phyloP scores from a whole-genome alignment of 2,797 vertebrate species.

The Crax fasciolata region DNA sequence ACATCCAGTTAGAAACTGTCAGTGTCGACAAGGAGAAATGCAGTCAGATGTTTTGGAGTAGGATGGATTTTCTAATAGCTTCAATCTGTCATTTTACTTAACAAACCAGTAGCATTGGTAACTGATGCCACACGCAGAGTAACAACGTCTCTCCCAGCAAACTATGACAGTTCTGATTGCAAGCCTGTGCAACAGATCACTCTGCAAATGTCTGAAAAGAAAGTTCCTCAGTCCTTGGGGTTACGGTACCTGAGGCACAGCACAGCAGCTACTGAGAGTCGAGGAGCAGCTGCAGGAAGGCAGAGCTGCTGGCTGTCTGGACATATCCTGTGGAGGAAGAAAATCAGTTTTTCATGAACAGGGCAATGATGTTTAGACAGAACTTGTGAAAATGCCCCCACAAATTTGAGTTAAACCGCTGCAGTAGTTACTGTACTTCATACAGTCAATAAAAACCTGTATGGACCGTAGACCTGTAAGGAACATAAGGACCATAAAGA shows the following conservation, averaged over 20 bases:
- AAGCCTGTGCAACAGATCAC: rapidly evolving
- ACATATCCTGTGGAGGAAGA: constrained; percentile 60
- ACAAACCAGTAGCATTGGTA: not conserved
- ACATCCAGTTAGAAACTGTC: not conserved
- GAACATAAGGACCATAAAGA: too few relatives aligned
- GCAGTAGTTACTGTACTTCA: not conserved
- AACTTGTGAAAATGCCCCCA: not conserved
- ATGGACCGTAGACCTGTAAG: too few relatives aligned
- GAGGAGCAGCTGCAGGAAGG: constrained; percentile 82
- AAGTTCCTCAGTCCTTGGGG: not conserved
- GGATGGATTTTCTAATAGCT: not conserved
- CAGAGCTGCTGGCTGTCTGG: constrained; percentile 63
- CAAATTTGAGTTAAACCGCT: not conserved
- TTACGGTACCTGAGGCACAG: rapidly evolving
- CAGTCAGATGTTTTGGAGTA: not conserved
- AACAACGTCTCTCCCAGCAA: not conserved
- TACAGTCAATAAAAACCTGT: too few relatives aligned
- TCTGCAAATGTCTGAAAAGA: rapidly evolving
- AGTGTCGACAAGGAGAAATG: not conserved
- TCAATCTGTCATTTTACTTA: not conserved
- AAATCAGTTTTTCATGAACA: not conserved
- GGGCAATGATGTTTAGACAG: not conserved
- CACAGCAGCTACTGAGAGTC: constrained; percentile 21
- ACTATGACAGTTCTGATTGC: not conserved
- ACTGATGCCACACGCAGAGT: rapidly evolving